These are phyloP conservation scores for Papilio gigon DNA, from an alignment of 2,888 invertebrate genomes.

Conservation along the genomic window DNA sequence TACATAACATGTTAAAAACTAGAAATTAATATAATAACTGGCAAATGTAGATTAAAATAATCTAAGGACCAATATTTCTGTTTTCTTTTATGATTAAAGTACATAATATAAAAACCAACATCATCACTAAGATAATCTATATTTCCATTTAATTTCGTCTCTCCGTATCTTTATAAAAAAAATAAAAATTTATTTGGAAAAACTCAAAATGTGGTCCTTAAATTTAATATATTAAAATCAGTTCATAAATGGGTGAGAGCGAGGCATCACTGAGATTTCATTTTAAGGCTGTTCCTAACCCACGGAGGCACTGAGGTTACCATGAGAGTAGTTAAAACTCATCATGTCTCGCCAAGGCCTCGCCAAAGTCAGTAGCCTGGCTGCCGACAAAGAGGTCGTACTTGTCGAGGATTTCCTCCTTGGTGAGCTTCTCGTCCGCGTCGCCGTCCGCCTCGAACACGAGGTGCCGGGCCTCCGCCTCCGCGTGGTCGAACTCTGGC, in stretches of 20 bases:
- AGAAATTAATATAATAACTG: background rate
- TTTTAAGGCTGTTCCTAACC: background rate
- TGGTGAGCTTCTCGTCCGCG: conserved; percentile 94
- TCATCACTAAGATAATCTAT: too few species aligned
- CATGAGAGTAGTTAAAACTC: conserved; percentile 87
- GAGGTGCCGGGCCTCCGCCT: conserved; percentile 97
- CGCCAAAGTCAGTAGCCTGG: conserved; percentile 99
- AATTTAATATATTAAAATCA: background rate
- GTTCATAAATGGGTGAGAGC: background rate
- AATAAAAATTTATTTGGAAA: background rate
- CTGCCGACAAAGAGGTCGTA: conserved; percentile 99
- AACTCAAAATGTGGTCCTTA: background rate
- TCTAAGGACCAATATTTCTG: background rate
- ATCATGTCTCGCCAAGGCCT: conserved; percentile 96
- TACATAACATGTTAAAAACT: background rate
- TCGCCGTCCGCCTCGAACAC: conserved; percentile 97
- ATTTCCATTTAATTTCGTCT: too few species aligned
- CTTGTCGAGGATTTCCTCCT: conserved; percentile 94
- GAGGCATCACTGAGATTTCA: background rate
- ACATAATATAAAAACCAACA: too few species aligned
- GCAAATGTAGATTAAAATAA: background rate
- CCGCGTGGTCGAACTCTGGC: conserved; percentile 97
- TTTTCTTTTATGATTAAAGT: too few species aligned
- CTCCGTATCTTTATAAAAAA: background rate
- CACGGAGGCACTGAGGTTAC: background rate